Evolutionary conservation across 2,888 invertebrate species (phyloP), one percentile per base, ranked within the genome.

Genomic region (Anaspis maculata): DNA sequence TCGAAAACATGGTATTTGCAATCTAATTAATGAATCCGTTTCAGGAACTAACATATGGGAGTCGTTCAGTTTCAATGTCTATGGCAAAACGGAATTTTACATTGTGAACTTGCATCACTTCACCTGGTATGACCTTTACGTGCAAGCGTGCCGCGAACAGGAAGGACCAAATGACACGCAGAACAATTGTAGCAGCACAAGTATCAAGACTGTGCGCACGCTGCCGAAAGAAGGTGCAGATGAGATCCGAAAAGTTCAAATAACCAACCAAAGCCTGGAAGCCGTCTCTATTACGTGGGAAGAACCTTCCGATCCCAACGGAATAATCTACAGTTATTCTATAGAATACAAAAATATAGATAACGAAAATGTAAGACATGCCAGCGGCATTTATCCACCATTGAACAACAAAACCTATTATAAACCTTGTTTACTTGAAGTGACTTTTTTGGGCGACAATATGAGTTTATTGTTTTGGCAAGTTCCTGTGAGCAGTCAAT

Each of bases 241-340:
- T 59, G 66, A 71, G 38, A 76, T 83, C 25, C 64, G 61, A 9
- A 64, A 71, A 37, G 60, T 78, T 12, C 65, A 66, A 9, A 70
- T 74, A 41, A 69, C 73, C 0, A 64, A 67, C 47, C 49, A 61
- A 33, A 73, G 67, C 40, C 52, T 62, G 13, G 74, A 74, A 1
- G 72, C 72, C 46, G 75, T 86, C 9, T 77, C 76, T 27, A 66
- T 90, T 2, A 72, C 68, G 14, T 96, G 96, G 96, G 69, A 74
- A 2, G 80, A 84, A 46, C 95, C 96, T 0, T 49, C 58, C 13
- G 68, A 79, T 41, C 94, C 96, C 0, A 97, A 97, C 62, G 92
- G 96, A 2, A 73, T 84, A 37, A 80, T 95, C 26, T 76, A 90
- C 24, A 81, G 83, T 0, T 96, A 94, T 64, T 76, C 79, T 41